Evolutionary conservation across 2,888 invertebrate species (phyloP), one percentile per base, ranked within the genome.

Genomic region (Morpho deidamia): DNA sequence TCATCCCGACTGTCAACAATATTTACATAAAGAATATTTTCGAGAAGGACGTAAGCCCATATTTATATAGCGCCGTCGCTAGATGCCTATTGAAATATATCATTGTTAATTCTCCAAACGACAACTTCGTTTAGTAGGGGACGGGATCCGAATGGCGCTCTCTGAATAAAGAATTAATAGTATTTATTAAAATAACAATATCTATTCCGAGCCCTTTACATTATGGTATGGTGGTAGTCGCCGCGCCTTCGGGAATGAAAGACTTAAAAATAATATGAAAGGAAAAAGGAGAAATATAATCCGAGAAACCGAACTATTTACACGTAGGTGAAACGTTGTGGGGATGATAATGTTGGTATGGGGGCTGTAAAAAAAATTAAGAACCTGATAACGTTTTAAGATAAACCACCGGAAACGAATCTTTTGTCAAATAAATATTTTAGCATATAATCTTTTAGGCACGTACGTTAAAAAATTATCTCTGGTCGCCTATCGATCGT

Each of bases 1-100:
- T 81, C 81, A 81, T 74, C 70, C 76, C 66, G 71, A 72, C 70
- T 79, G 83, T 83, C 87, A 82, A 71, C 81, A 67, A 58, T 84
- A 81, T 87, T 87, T 86, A 83, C 83, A 83, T 79, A 82, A 78
- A 82, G 76, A 85, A 87, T 85, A 85, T 78, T 85, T 84, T 80
- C 70, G 76, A 72, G 78, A 80, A 83, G 79, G 75, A 80, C 79
- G 73, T 56, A 70, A 68, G 78, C 76, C 76, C 76, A 73, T 88
- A 83, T 88, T 88, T 89, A 84, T 81, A 77, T 76, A 82, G 76
- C 76, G 72, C 72, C 77, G 74, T 71, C 78, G 75, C 65, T 72
- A 60, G 66, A 71, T 79, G 79, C 80, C 86, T 85, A 88, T 87
- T 87, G 81, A 88, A 84, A 84, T 87, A 86, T 83, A 83, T 85